Base-by-base conservation (phyloP, 2,888 invertebrate genomes). In the Barypeithes pellucidus region DNA sequence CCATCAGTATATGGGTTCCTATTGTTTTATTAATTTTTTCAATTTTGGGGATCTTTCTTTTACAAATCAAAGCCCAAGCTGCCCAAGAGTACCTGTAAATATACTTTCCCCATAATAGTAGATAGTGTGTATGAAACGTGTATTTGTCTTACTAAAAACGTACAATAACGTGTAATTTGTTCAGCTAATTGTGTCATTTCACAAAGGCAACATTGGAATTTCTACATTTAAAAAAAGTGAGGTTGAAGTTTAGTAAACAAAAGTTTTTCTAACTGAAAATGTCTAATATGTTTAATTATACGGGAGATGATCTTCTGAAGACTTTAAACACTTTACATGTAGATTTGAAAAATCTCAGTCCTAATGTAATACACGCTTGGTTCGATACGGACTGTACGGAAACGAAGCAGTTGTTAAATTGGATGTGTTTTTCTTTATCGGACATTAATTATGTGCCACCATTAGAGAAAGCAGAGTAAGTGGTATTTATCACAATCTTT, bases 361-460 rank as follows among this genome's bases (percentile, higher is more conserved):
- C 80, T 9, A 79, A 81, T 75, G 80, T 81, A 20, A 79, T 84
- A 22, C 80, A 79, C 70, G 81, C 80, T 22, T 85, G 84, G 84
- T 84, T 82, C 71, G 84, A 85, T 78, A 81, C 82, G 4, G 83
- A 84, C 71, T 79, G 80, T 73, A 67, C 69, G 43, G 77, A 79
- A 33, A 79, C 77, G 39, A 79, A 75, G 50, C 75, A 81, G 63
- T 73, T 84, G 9, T 77, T 85, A 45, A 78, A 82, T 57, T 85
- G 83, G 82, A 78, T 85, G 75, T 82, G 80, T 70, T 70, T 67
- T 33, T 80, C 79, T 67, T 75, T 84, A 16, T 77, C 78, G 2
- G 69, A 75, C 39, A 76, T 79, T 22, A 84, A 84, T 75, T 80
- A 81, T 45, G 59, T 84, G 54, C 78, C 81, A 11, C 79, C 78